These are phyloP conservation scores for Chydorus sphaericus DNA, from an alignment of 2,888 invertebrate species.

Conservation along the genomic window DNA sequence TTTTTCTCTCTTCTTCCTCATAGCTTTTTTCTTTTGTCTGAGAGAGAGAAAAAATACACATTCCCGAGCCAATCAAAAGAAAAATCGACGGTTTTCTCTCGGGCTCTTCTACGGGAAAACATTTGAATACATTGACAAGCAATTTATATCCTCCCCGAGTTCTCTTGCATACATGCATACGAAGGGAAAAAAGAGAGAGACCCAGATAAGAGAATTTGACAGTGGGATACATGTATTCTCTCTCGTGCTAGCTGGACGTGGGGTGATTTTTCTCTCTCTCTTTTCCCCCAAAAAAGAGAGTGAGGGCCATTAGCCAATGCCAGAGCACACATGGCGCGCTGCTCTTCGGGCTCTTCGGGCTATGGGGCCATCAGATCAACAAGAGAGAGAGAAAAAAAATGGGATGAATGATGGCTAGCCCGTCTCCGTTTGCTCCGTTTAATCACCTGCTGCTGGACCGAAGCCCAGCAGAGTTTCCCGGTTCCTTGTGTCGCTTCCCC, in stretches of 20 bases:
- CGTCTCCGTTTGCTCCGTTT: slow-evolving; percentile 3
- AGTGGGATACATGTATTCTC: not conserved
- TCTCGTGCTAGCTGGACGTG: not conserved
- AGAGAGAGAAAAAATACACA: too few relatives aligned
- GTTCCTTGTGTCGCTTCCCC: not conserved
- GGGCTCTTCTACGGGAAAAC: too few relatives aligned
- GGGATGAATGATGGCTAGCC: slow-evolving; percentile 3
- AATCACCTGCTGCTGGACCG: slow-evolving; percentile 3
- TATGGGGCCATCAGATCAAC: slow-evolving; percentile 8
- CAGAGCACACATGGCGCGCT: not conserved
- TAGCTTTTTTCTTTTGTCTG: too few relatives aligned
- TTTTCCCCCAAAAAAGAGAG: not conserved
- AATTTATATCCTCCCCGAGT: too few relatives aligned
- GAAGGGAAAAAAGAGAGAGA: not conserved
- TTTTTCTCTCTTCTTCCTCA: too few relatives aligned
- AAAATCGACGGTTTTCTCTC: too few relatives aligned
- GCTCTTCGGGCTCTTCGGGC: too few relatives aligned
- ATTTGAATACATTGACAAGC: too few relatives aligned
- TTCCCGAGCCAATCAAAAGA: too few relatives aligned
- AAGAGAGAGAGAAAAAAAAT: not conserved
- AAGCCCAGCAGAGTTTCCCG: too few relatives aligned
- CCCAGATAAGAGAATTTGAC: slow-evolving; percentile 1
- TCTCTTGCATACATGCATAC: too few relatives aligned
- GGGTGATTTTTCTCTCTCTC: slow-evolving; percentile 2
- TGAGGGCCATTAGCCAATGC: slow-evolving; percentile 7